These are phyloP conservation scores for Oophaga pumilio DNA, from an alignment of 2,113 vertebrate species.

Conservation along the genomic window DNA sequence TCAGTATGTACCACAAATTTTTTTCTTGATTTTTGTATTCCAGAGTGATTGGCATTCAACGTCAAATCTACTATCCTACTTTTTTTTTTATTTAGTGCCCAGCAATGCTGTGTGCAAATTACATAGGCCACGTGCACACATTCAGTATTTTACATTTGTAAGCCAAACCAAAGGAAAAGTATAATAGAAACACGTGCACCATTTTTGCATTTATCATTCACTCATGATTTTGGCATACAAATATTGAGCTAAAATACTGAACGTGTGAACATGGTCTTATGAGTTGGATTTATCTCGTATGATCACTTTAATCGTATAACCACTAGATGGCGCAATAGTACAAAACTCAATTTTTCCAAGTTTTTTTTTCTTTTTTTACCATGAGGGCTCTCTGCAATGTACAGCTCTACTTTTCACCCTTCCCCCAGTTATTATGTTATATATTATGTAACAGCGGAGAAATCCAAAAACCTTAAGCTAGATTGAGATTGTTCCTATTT, in stretches of 20 bases:
- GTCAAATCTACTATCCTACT: neutral
- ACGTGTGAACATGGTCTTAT: no score
- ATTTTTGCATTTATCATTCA: no score
- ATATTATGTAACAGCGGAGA: neutral
- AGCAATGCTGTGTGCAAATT: neutral
- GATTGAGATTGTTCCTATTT: neutral
- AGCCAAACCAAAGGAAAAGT: no score
- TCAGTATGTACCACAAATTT: neutral
- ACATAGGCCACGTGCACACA: neutral
- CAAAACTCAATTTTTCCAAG: neutral
- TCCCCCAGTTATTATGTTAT: neutral
- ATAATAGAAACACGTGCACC: no score
- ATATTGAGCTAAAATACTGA: no score
- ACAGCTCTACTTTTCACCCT: neutral
- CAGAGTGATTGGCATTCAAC: neutral
- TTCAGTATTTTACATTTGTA: no score
- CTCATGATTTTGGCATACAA: no score
- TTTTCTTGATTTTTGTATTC: neutral
- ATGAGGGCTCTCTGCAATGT: neutral
- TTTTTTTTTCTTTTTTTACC: neutral
- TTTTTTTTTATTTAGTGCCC: neutral
- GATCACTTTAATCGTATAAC: neutral
- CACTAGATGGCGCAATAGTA: conserved; percentile 31
- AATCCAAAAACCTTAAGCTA: neutral
- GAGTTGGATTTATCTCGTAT: neutral